phyloP scores from a whole-genome alignment of 2,113 vertebrate species.

The Eurypyga helias region DNA sequence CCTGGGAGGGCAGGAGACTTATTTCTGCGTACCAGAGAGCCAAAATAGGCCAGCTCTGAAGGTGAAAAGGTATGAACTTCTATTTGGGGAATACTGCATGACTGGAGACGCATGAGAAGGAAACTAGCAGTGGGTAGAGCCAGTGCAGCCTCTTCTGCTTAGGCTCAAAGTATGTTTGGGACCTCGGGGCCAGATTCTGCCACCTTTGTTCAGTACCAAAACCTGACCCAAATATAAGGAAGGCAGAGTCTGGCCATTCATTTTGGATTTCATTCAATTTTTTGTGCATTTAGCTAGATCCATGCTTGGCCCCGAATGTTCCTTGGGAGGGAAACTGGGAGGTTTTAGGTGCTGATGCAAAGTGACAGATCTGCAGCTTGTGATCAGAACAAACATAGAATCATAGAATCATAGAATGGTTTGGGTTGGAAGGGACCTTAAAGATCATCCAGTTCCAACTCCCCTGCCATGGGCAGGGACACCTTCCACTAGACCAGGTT shows the following conservation, averaged over 20 bases:
- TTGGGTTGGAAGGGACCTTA: too few species aligned
- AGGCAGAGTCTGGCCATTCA: not conserved
- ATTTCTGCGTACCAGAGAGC: conserved; percentile 23
- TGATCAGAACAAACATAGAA: not conserved
- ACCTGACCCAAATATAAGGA: not conserved
- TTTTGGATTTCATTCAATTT: not conserved
- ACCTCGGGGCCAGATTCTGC: not conserved
- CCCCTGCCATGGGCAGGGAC: too few species aligned
- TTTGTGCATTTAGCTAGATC: not conserved
- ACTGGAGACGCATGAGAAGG: not conserved
- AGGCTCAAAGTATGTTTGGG: fast-evolving
- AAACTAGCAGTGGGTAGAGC: not conserved
- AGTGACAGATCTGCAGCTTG: not conserved
- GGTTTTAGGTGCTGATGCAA: not conserved
- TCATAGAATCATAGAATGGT: too few species aligned
- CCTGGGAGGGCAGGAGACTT: conserved; percentile 4
- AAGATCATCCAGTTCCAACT: too few species aligned
- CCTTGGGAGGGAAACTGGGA: not conserved
- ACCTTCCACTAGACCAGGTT: too few species aligned
- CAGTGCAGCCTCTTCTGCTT: not conserved
- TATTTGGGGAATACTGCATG: not conserved
- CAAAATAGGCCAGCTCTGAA: conserved; percentile 46
- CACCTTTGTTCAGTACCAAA: not conserved
- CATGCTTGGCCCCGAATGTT: fast-evolving
- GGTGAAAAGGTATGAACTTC: conserved; percentile 54